A percentile compares a stretch with the other conserved stretches of the same genome.
Conservation (phyloP, 2,888 invertebrate genomes). For the Noctua janthe region DNA sequence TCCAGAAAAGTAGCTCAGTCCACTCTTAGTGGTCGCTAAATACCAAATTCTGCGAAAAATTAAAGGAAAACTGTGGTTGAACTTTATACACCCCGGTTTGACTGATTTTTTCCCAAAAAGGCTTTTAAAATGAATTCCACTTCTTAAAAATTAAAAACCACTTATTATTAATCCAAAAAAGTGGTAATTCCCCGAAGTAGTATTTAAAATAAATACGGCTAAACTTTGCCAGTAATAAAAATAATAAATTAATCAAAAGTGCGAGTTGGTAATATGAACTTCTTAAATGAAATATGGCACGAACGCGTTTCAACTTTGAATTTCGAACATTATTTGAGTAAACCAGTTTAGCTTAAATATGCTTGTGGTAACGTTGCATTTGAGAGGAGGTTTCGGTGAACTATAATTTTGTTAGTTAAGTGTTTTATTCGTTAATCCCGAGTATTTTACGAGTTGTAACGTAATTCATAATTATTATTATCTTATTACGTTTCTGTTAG, state of each 20-base stretch:
- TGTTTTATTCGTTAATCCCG: neutral
- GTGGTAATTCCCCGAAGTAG: conserved; percentile 4
- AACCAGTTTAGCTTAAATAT: conserved; percentile 2
- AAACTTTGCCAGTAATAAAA: conserved; percentile 39
- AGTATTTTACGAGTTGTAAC: neutral
- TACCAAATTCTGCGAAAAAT: neutral
- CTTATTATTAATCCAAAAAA: neutral
- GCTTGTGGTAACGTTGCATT: conserved; percentile 8
- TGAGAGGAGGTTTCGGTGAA: neutral
- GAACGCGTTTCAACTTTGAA: conserved; percentile 46
- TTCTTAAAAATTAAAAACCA: neutral
- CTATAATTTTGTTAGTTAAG: neutral
- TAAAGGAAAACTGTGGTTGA: conserved; percentile 1
- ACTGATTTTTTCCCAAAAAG: neutral
- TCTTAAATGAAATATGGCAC: conserved; percentile 45
- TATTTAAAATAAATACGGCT: conserved; percentile 32
- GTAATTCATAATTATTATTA: too few species aligned
- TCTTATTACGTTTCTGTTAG: too few species aligned
- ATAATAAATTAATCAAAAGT: conserved; percentile 46
- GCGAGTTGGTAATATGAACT: conserved; percentile 8
- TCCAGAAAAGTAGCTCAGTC: neutral
- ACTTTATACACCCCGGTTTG: conserved; percentile 16
- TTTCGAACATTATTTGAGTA: conserved; percentile 37
- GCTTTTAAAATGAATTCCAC: neutral
- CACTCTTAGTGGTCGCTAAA: neutral